Evolutionary conservation across 2,797 vertebrate species (phyloP), one percentile per base, ranked within the genome.

Genomic region (Coreius guichenoti): DNA sequence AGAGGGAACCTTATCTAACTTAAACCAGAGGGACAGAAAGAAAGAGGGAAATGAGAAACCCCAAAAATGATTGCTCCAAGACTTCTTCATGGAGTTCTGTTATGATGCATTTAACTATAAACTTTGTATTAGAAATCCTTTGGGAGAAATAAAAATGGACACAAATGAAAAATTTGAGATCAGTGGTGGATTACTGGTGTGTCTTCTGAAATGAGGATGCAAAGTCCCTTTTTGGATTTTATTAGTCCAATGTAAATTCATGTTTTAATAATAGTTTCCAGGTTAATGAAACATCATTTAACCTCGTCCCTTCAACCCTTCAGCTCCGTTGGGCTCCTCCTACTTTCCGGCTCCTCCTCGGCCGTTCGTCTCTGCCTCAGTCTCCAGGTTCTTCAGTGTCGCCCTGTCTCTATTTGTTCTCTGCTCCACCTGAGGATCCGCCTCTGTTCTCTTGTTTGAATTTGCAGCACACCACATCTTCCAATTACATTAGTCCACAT

Each of bases 1-100:
- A 86, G 83, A 90, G 90, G 86, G 89, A 86, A 88, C 90, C 80
- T 90, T 90, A 86, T 91, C 88, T 72, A 91, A 91, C 87, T 89
- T 83, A 80, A 91, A 92, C 90, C 91, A 84, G 90, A 88, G 90
- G 82, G 88, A 92, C 84, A 86, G 87, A 75, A 75, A 36, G 36
- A 80, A 61, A 72, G 12, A n/a, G 19, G 29, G 63, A 65, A 65
- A 65, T 31, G 61, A 65, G 26, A 12, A n/a, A 69, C 21, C 21
- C 33, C 49, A 45, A 45, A 26, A 26, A 26, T 39, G 3, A 43
- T 58, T 77, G 23, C 21, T n/a, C 12, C 2, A 19, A 56, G 73
- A 56, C 49, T 36, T 56, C 49, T 36, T 56, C 19, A 5, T 9
- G 21, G 23, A 77, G 54, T 77, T 61, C 23, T 17, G 33, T 58